A percentile compares a stretch with the other conserved stretches of the same genome.
Evolutionary conservation across 2,797 vertebrate species (phyloP).

Genomic region (Helicolenus hilgendorfi): DNA sequence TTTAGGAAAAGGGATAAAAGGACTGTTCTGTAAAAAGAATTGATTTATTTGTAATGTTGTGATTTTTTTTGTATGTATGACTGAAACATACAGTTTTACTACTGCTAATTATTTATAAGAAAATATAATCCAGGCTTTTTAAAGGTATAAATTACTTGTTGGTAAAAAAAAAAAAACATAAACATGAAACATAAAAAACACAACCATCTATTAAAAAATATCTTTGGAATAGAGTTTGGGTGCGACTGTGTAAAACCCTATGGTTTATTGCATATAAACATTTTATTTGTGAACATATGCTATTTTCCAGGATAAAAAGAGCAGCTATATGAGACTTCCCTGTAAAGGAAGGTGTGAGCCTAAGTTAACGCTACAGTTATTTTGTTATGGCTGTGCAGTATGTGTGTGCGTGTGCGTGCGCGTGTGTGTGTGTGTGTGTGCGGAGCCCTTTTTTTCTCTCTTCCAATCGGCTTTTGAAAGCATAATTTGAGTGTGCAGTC

Average conservation of each 20-base stretch:
- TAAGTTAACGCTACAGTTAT: slow-evolving; percentile 44
- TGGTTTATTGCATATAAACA: neutral
- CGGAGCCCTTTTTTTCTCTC: slow-evolving; percentile 11
- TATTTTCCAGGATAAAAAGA: neutral
- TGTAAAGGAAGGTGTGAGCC: slow-evolving; percentile 9
- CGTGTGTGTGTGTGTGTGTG: neutral
- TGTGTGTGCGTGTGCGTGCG: neutral
- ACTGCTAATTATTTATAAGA: neutral
- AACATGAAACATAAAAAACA: neutral
- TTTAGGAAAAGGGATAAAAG: neutral
- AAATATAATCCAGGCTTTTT: neutral
- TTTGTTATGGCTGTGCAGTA: slow-evolving; percentile 20
- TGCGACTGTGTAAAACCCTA: neutral
- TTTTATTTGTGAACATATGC: neutral
- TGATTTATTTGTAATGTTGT: neutral
- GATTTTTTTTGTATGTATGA: neutral
- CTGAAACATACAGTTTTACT: neutral
- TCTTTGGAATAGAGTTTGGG: neutral
- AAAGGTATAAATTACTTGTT: neutral
- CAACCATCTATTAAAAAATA: neutral
- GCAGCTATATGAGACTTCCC: neutral
- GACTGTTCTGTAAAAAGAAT: neutral
- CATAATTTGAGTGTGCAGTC: slow-evolving; percentile 71
- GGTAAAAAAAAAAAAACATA: neutral
- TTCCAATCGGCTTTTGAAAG: slow-evolving; percentile 65